Conservation (phyloP, 2,888 invertebrate species). For the Cephus nigrinus region DNA sequence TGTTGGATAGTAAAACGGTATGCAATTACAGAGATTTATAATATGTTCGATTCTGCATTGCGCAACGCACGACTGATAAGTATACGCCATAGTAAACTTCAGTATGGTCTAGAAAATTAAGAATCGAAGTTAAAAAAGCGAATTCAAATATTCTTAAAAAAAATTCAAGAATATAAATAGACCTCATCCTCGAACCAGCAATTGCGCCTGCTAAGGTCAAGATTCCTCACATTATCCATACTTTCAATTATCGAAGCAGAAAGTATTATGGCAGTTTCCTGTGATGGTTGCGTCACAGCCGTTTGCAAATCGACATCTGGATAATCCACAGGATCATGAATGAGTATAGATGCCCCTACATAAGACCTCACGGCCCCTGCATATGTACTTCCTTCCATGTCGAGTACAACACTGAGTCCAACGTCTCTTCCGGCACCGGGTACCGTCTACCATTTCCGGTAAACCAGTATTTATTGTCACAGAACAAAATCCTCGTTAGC, state of each 20-base stretch:
- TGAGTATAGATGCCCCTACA: constrained; percentile 63
- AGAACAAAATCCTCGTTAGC: background rate
- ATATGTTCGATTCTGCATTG: constrained; percentile 68
- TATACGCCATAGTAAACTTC: constrained; percentile 56
- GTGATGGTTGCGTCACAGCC: constrained; percentile 60
- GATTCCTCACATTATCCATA: constrained; percentile 54
- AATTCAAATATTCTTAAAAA: background rate
- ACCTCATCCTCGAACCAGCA: constrained; percentile 71
- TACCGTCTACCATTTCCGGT: constrained; percentile 28
- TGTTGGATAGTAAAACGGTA: constrained; percentile 70
- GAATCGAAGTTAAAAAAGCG: background rate
- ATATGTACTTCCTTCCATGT: constrained; percentile 53
- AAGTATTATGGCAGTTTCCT: constrained; percentile 67
- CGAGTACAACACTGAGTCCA: constrained; percentile 53
- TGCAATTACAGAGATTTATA: constrained; percentile 64
- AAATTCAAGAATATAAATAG: too few species aligned
- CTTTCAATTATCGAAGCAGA: constrained; percentile 66
- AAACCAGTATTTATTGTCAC: background rate
- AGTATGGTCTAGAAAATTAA: background rate
- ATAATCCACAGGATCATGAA: constrained; percentile 69
- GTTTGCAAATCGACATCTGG: constrained; percentile 68
- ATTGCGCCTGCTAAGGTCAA: constrained; percentile 54
- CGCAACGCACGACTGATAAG: constrained; percentile 69
- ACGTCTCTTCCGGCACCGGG: constrained; percentile 58
- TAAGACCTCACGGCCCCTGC: constrained; percentile 50